A percentile compares a stretch with the other conserved stretches of the same genome.
These are phyloP conservation scores for Magallana ariakensis DNA, from an alignment of 1,140 invertebrate genomes.

Conservation along the genomic window DNA sequence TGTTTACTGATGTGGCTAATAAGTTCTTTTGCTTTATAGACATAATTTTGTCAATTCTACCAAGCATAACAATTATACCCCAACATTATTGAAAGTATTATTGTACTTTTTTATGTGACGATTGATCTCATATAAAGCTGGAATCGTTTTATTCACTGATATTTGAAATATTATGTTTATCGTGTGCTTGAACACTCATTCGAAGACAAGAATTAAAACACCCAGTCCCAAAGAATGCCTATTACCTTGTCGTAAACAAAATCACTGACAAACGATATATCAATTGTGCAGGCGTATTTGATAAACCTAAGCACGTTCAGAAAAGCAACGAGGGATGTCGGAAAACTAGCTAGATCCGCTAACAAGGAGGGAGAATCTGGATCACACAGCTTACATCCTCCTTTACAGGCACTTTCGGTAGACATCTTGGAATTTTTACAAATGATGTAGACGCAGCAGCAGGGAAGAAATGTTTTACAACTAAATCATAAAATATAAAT, in stretches of 20 bases:
- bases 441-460: neutral
- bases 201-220: neutral
- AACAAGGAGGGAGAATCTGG: neutral
- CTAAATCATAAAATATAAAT: neutral
- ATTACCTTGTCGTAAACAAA: neutral
- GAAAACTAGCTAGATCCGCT: neutral
- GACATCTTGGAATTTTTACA: neutral
- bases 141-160: no score
- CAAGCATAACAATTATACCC: no score
- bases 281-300: neutral
- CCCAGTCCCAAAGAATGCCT: neutral
- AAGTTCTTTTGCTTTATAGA: no score
- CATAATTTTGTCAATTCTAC: no score
- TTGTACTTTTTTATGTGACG: no score
- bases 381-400: neutral
- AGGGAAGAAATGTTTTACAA: constrained; percentile 7
- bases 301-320: neutral
- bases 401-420: neutral
- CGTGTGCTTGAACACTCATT: no score
- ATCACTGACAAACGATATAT: neutral
- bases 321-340: neutral
- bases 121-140: no score
- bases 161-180: no score
- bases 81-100: no score
- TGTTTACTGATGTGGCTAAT: no score